Base-by-base conservation (phyloP, 2,113 vertebrate species). In the Prunella fulvescens region DNA sequence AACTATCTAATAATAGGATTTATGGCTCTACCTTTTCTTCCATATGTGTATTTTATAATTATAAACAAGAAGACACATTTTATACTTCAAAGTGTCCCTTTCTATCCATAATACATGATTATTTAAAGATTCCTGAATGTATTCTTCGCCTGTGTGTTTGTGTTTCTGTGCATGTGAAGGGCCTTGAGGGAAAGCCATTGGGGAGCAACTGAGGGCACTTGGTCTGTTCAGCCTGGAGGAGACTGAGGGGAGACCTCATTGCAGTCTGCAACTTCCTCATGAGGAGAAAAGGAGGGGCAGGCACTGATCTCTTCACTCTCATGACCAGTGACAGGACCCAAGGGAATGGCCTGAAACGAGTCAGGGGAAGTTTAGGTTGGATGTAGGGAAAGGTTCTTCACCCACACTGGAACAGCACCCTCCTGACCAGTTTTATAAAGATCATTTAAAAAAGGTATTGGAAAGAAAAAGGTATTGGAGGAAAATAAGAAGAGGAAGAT, bases 191-290 rank as follows among this genome's bases (percentile, higher is more conserved):
- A 17, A 50, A 70, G 24, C 11, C 4, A 4, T 35, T n/a, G 44
- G 35, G 54, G 12, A 70, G 44, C 4, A 4, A 14, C 29, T 42
- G 54, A 29, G 29, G 79, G 2, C 29, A 12, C 35, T 58, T 28
- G 53, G 35, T 48, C 35, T n/a, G 54, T 12, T 70, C 29, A 42
- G 19, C 29, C 44, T 29, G 35, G 35, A 48, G 28, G 14, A 69
- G n/a, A 19, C 24, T 19, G 44, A 70, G 44, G 19, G 14, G 53
- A 58, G 53, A 40, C 13, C 53, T 39, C 53, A 18, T 0, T 69
- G 78, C 14, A 81, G 11, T 5, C 37, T 28, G 1, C 23, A 67
- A 1, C 23, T 57, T 40, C 18, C 28, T 48, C 1, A 0, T 14
- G n/a, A 67, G 28, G 8, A n/a, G 42, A 22, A n/a, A 8, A 57